A percentile compares a stretch with the other conserved stretches of the same genome.
Evolutionary conservation across 1,140 invertebrate species (phyloP).

Genomic region (Ephestia elutella): DNA sequence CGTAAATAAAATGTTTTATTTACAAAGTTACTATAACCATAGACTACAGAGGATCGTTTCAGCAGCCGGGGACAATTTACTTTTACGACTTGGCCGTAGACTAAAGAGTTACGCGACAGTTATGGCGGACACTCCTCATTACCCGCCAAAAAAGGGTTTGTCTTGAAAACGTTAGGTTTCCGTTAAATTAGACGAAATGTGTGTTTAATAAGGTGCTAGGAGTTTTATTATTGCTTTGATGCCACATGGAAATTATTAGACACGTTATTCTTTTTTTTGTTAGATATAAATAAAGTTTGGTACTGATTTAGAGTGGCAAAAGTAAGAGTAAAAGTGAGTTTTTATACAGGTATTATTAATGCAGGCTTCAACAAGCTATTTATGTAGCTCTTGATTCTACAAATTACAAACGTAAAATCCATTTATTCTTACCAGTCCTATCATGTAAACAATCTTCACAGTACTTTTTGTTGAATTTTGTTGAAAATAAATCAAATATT

Average conservation of each 20-base stretch:
- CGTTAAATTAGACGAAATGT: constrained; percentile 23
- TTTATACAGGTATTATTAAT: too few relatives aligned
- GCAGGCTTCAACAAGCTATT: too few relatives aligned
- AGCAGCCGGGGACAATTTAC: constrained; percentile 70
- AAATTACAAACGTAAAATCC: too few relatives aligned
- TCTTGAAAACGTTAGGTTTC: constrained; percentile 21
- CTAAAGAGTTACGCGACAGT: constrained; percentile 71
- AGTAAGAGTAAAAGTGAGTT: too few relatives aligned
- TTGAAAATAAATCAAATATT: too few relatives aligned
- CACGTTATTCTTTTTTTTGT: background rate
- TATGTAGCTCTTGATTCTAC: too few relatives aligned
- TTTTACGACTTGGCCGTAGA: constrained; percentile 65
- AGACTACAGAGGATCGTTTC: constrained; percentile 30
- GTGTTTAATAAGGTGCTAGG: background rate
- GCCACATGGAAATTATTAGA: background rate
- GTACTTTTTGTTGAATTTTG: too few relatives aligned
- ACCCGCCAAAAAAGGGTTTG: constrained; percentile 39
- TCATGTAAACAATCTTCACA: too few relatives aligned
- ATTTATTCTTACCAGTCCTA: too few relatives aligned
- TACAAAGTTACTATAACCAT: constrained; percentile 32
- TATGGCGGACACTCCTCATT: constrained; percentile 58
- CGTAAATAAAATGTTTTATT: constrained; percentile 44
- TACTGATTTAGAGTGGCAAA: too few relatives aligned
- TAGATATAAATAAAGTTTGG: too few relatives aligned
- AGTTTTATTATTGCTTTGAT: constrained; percentile 2